These are phyloP conservation scores for Drosophila limbata DNA, from an alignment of 2,888 invertebrate species.

Conservation along the genomic window DNA sequence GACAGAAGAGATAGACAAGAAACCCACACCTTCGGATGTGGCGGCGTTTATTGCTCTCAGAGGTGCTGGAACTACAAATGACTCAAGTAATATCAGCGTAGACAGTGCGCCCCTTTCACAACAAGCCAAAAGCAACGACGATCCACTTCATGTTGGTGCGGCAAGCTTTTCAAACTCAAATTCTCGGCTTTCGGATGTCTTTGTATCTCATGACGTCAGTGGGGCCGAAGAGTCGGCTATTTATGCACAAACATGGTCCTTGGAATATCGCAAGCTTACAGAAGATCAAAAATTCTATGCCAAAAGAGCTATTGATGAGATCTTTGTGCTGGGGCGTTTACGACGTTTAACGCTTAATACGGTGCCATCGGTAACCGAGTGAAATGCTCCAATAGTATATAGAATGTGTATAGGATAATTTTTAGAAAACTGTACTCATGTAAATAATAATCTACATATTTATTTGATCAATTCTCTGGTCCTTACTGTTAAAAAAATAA, in stretches of 20 bases:
- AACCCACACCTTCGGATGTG: constrained; percentile 54
- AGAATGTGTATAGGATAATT: constrained; percentile 22
- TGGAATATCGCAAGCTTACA: constrained; percentile 68
- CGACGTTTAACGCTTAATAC: constrained; percentile 63
- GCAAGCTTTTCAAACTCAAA: constrained; percentile 11
- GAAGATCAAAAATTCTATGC: constrained; percentile 71
- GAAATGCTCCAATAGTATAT: constrained; percentile 15
- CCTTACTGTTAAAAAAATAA: constrained; percentile 36
- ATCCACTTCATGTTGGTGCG: constrained; percentile 15
- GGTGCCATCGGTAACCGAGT: constrained; percentile 64
- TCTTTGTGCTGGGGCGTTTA: constrained; percentile 64
- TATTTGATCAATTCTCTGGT: constrained; percentile 43
- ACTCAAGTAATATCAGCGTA: constrained; percentile 2
- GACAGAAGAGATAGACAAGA: constrained; percentile 54
- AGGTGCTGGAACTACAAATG: constrained; percentile 21
- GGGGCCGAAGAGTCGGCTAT: constrained; percentile 60
- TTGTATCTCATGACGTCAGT: constrained; percentile 47
- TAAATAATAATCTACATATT: constrained; percentile 47
- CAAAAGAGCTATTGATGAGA: constrained; percentile 70
- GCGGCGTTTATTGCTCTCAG: constrained; percentile 49
- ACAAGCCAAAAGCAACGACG: constrained; percentile 24
- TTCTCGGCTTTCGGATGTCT: constrained; percentile 33
- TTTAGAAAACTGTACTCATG: constrained; percentile 11
- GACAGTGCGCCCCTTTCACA: constrained; percentile 5
- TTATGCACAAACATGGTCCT: constrained; percentile 68